Percentiles rank a stretch among this genome's conserved stretches.
These are phyloP conservation scores for Andrena haemorrhoa DNA, from an alignment of 2,888 invertebrate species.

Conservation along the genomic window DNA sequence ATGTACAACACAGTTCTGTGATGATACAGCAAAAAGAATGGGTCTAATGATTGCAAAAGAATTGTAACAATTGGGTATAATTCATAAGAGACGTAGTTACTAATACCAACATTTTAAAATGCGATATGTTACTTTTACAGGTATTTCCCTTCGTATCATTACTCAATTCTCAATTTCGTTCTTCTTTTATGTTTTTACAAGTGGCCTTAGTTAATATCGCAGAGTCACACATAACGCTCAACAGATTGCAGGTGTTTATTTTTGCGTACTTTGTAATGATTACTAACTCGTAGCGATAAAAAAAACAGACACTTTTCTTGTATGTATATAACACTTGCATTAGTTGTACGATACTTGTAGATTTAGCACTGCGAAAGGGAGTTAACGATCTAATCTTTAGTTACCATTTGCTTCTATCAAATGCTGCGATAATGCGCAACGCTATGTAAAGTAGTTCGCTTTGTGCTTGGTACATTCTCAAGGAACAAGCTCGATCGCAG, in stretches of 20 bases:
- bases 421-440: background rate
- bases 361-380: background rate
- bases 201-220: conserved; percentile 78
- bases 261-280: conserved; percentile 40
- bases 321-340: background rate
- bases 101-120: conserved; percentile 34
- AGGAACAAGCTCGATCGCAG: background rate
- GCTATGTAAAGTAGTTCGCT: conserved; percentile 9
- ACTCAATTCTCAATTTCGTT: conserved; percentile 81
- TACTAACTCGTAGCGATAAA: conserved; percentile 18
- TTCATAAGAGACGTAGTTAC: background rate
- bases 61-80: conserved; percentile 13
- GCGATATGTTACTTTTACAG: conserved; percentile 76
- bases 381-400: background rate
- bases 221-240: conserved; percentile 76
- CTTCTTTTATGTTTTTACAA: conserved; percentile 78
- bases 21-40: background rate
- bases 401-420: conserved; percentile 3
- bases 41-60: background rate
- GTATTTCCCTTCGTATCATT: conserved; percentile 82
- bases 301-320: background rate
- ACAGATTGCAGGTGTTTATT: conserved; percentile 81
- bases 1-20: conserved; percentile 2
- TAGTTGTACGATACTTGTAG: background rate
- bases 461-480: background rate